phyloP scores from a whole-genome alignment of 2,888 invertebrate species.

The Sinotaia quadrata region DNA sequence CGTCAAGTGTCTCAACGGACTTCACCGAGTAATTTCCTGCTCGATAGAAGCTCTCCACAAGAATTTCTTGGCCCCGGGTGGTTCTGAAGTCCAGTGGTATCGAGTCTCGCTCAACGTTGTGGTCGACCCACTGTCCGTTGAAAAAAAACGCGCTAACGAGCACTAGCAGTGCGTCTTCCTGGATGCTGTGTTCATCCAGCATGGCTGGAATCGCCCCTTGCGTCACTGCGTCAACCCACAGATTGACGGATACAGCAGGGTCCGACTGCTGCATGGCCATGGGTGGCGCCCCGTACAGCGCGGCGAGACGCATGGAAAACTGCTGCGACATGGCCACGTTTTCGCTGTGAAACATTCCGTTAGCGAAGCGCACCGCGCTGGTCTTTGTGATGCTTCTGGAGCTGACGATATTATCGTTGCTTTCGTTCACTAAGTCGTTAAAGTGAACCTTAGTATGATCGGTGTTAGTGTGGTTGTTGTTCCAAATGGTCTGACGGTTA shows the following conservation, averaged over 20 bases:
- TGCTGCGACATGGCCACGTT: conserved; percentile 19
- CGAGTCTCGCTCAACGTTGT: conserved; percentile 1
- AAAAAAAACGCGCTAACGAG: conserved; percentile 19
- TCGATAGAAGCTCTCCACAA: background rate
- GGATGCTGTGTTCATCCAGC: background rate
- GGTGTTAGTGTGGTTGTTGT: conserved; percentile 21
- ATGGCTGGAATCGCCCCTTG: conserved; percentile 5
- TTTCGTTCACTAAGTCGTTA: background rate
- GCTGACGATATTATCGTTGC: background rate
- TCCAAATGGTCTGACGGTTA: conserved; percentile 21
- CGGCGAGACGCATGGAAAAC: conserved; percentile 18
- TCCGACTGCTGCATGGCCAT: conserved; percentile 21
- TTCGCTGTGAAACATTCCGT: conserved; percentile 26
- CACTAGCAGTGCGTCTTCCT: conserved; percentile 5
- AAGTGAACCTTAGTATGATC: background rate
- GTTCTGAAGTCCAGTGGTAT: conserved; percentile 14
- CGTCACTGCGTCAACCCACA: conserved; percentile 27
- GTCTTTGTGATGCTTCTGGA: background rate
- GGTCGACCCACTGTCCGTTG: conserved; percentile 7
- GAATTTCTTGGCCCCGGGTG: background rate
- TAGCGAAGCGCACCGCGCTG: background rate
- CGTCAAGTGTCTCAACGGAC: background rate
- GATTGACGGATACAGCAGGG: conserved; percentile 18
- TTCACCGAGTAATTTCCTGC: conserved; percentile 21
- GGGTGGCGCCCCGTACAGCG: conserved; percentile 23